Percentiles rank a stretch among this genome's conserved stretches.
Conservation (phyloP, 2,888 invertebrate species). For the Megastigmus dorsalis region DNA sequence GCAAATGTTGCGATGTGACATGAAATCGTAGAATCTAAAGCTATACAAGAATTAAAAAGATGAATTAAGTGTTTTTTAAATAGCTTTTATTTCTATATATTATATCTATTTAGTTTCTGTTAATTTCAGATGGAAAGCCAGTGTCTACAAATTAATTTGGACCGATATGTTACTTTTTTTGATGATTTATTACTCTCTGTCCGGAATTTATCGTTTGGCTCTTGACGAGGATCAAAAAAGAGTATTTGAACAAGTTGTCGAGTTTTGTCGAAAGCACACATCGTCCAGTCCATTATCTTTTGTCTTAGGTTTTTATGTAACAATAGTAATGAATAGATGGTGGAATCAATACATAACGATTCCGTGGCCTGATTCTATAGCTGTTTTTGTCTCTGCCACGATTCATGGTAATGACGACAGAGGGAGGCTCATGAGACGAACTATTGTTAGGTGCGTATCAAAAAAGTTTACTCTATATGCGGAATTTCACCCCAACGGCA, state of each 20-base stretch:
- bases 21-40: no score
- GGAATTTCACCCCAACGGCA: no score
- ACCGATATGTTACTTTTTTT: slow-evolving; percentile 89
- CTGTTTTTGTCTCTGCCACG: slow-evolving; percentile 78
- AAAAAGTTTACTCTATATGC: no score
- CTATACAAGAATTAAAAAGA: no score
- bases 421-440: slow-evolving; percentile 77
- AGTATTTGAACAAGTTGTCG: slow-evolving; percentile 86
- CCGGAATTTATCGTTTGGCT: slow-evolving; percentile 84
- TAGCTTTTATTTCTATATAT: no score
- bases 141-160: slow-evolving; percentile 96
- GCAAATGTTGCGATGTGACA: no score
- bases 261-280: slow-evolving; percentile 90
- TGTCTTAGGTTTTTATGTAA: slow-evolving; percentile 95
- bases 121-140: slow-evolving; percentile 91
- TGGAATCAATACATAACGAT: slow-evolving; percentile 79
- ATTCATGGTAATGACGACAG: slow-evolving; percentile 78
- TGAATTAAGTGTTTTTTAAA: no score
- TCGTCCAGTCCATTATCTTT: slow-evolving; percentile 94
- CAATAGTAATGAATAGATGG: slow-evolving; percentile 94
- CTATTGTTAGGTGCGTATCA: slow-evolving; percentile 75
- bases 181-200: slow-evolving; percentile 85
- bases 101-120: no score
- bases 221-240: slow-evolving; percentile 83
- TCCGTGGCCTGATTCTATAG: slow-evolving; percentile 79